Evolutionary conservation across 2,888 invertebrate genomes (phyloP).

Genomic region (Zonitis immaculata): DNA sequence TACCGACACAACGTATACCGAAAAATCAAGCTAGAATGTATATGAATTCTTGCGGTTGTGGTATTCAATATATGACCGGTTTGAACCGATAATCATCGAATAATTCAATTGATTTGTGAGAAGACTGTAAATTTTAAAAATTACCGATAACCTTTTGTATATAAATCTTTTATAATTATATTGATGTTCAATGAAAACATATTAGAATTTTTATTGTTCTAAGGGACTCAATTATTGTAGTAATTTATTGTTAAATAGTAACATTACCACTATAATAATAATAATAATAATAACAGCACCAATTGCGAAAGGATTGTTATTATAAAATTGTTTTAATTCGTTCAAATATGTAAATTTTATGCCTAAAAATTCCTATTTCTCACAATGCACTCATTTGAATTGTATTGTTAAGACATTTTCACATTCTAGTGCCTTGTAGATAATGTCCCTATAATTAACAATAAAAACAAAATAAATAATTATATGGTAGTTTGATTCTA

Average conservation of each 20-base stretch:
- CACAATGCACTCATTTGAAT: constrained; percentile 21
- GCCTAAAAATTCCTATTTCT: constrained; percentile 20
- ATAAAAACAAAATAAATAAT: constrained; percentile 13
- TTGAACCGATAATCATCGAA: constrained; percentile 43
- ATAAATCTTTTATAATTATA: constrained; percentile 22
- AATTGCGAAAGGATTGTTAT: too few species aligned
- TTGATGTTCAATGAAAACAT: constrained; percentile 8
- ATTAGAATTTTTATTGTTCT: constrained; percentile 21
- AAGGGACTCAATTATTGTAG: constrained; percentile 25
- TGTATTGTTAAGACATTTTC: constrained; percentile 6
- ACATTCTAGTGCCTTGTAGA: constrained; percentile 35
- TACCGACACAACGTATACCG: constrained; percentile 77
- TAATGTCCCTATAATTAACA: constrained; percentile 26
- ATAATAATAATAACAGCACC: constrained; percentile 22
- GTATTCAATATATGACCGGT: constrained; percentile 40
- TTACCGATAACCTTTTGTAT: too few species aligned
- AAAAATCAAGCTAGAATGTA: constrained; percentile 46
- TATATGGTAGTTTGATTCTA: too few species aligned
- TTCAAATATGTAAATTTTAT: too few species aligned
- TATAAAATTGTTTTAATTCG: too few species aligned
- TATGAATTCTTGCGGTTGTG: constrained; percentile 40
- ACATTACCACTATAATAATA: background rate
- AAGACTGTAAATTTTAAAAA: too few species aligned
- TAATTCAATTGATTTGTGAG: too few species aligned
- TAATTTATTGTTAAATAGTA: constrained; percentile 2